A percentile compares a stretch with the other conserved stretches of the same genome.
Conservation (phyloP, 2,797 vertebrate genomes). For the Phoxinus dragarum region DNA sequence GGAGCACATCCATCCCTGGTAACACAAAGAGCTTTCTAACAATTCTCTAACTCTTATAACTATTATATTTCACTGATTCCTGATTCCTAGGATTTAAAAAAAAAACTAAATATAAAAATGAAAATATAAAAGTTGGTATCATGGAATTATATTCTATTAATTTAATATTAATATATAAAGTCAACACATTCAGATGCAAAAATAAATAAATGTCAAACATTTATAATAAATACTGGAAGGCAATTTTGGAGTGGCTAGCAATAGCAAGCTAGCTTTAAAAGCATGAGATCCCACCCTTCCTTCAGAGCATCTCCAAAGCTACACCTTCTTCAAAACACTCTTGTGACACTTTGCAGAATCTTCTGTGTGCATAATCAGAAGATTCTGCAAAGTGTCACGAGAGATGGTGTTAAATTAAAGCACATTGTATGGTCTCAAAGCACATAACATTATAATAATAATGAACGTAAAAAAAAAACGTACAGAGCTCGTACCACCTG, state of each 20-base stretch:
- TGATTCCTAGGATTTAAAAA: neutral
- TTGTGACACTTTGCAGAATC: too few relatives aligned
- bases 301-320: too few relatives aligned
- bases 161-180: neutral
- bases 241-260: neutral
- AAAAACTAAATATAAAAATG: neutral
- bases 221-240: neutral
- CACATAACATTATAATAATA: too few relatives aligned
- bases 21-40: conserved; percentile 24
- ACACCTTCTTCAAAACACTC: too few relatives aligned
- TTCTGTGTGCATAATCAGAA: too few relatives aligned
- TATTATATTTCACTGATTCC: neutral
- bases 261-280: too few relatives aligned
- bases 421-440: too few relatives aligned
- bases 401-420: too few relatives aligned
- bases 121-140: neutral
- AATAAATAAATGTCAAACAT: neutral
- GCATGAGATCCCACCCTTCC: too few relatives aligned
- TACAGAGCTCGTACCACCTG: too few relatives aligned
- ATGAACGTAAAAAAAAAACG: too few relatives aligned
- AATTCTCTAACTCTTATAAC: neutral
- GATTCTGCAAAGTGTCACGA: too few relatives aligned
- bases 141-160: neutral
- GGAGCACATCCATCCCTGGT: conserved; percentile 16
- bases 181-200: neutral